phyloP scores from a whole-genome alignment of 1,140 invertebrate species.

The Rhopalosiphum padi region DNA sequence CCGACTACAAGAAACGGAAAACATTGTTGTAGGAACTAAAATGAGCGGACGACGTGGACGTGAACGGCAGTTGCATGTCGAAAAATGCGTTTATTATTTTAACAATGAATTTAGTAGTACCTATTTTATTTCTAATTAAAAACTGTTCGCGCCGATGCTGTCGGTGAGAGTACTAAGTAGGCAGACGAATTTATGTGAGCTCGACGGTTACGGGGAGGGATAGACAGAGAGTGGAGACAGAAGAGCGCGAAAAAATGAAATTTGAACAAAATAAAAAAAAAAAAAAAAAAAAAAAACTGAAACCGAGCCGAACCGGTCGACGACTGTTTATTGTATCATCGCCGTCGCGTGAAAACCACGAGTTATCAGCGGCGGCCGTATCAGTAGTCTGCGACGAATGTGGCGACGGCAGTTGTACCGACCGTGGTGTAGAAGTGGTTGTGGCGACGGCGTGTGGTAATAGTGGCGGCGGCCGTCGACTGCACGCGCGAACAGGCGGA shows the following conservation, averaged over 20 bases:
- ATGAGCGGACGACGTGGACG: not conserved
- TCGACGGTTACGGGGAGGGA: too few relatives aligned
- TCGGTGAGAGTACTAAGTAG: not conserved
- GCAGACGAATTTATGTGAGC: too few relatives aligned
- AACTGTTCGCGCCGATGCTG: not conserved
- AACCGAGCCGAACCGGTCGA: not conserved
- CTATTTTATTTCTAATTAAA: not conserved
- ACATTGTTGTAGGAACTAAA: not conserved
- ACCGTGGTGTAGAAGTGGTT: not conserved
- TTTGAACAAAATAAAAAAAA: not conserved
- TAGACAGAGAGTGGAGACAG: too few relatives aligned
- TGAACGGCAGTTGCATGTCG: not conserved
- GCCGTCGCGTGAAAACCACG: not conserved
- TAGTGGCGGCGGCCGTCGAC: not conserved
- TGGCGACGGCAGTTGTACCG: not conserved
- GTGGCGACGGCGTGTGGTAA: not conserved
- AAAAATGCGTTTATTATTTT: not conserved
- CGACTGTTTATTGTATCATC: constrained; percentile 21
- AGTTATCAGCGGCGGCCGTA: not conserved
- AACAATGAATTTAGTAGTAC: not conserved
- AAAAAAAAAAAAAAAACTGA: not conserved
- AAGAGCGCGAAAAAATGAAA: not conserved
- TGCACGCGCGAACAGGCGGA: not conserved
- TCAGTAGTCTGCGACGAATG: not conserved
- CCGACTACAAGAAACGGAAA: not conserved